Evolutionary conservation across 2,797 vertebrate species (phyloP).

Genomic region (Melanotaenia maccullochi): DNA sequence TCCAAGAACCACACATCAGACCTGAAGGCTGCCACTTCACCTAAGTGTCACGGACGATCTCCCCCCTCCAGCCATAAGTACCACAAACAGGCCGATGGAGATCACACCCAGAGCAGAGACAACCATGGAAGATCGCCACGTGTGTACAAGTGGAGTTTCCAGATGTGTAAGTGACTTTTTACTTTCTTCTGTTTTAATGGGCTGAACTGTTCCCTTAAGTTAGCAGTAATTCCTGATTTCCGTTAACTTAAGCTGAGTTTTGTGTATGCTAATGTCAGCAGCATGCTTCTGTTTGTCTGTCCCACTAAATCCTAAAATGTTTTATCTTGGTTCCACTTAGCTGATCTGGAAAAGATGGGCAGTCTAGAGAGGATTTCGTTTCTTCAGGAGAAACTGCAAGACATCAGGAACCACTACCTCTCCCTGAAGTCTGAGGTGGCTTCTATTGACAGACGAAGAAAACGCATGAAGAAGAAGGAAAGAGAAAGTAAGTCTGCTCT

Average conservation of each 20-base stretch:
- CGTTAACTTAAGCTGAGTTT: too few species aligned
- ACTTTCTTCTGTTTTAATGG: background rate
- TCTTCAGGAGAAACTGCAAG: constrained; percentile 88
- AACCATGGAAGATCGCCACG: constrained; percentile 76
- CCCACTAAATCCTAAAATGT: too few species aligned
- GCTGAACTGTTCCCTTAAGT: background rate
- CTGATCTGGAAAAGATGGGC: constrained; percentile 87
- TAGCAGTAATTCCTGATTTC: too few species aligned
- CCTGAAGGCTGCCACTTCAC: constrained; percentile 73
- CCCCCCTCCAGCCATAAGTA: constrained; percentile 84
- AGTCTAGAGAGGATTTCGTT: constrained; percentile 86
- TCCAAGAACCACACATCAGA: constrained; percentile 75
- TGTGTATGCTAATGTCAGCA: too few species aligned
- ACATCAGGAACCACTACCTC: constrained; percentile 89
- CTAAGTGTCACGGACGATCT: constrained; percentile 80
- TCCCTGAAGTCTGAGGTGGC: constrained; percentile 88
- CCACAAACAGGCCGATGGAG: constrained; percentile 79
- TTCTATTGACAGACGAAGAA: constrained; percentile 86
- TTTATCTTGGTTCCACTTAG: constrained; percentile 53
- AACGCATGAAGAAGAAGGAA: constrained; percentile 88
- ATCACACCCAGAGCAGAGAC: constrained; percentile 76
- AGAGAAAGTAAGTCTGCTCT: constrained; percentile 82
- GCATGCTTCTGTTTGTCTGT: background rate
- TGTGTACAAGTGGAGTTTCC: constrained; percentile 87
- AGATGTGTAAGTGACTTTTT: constrained; percentile 83